phyloP scores from a whole-genome alignment of 2,888 invertebrate species.

The Sacculina carcini region DNA sequence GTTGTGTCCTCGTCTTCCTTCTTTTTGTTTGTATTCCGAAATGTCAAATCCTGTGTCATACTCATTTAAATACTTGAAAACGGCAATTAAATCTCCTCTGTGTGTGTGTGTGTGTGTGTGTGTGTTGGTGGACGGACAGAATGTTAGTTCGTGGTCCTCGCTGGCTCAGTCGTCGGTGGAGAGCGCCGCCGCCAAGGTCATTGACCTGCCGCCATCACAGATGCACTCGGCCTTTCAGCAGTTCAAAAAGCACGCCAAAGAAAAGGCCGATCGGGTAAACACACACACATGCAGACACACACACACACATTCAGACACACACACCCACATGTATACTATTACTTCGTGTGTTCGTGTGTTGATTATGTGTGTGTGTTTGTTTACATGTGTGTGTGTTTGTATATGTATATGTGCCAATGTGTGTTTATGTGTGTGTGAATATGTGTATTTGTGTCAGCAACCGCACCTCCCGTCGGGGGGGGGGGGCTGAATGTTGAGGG shows the following conservation, averaged over 20 bases:
- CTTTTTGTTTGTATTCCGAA: no score
- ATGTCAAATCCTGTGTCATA: no score
- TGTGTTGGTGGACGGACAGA: background rate
- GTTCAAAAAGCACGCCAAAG: slow-evolving; percentile 7
- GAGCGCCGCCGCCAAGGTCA: background rate
- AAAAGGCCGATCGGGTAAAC: background rate
- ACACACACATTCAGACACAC: background rate
- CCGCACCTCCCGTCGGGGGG: background rate
- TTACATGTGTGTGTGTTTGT: background rate
- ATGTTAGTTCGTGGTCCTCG: background rate
- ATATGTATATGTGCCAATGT: background rate
- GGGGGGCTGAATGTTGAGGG: no score
- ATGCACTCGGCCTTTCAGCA: slow-evolving; percentile 11
- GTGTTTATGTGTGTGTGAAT: background rate
- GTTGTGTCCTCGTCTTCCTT: no score
- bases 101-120: background rate
- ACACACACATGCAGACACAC: background rate
- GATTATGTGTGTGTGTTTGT: background rate
- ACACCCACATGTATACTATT: background rate
- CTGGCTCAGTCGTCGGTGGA: background rate
- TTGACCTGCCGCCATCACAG: slow-evolving; percentile 5
- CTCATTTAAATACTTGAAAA: background rate
- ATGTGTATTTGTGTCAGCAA: background rate
- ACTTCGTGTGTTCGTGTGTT: background rate
- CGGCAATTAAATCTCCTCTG: background rate